Percentiles rank a stretch among this genome's conserved stretches.
These are phyloP conservation scores for Alviniconcha strummeri DNA, from an alignment of 2,888 invertebrate species.

Conservation along the genomic window DNA sequence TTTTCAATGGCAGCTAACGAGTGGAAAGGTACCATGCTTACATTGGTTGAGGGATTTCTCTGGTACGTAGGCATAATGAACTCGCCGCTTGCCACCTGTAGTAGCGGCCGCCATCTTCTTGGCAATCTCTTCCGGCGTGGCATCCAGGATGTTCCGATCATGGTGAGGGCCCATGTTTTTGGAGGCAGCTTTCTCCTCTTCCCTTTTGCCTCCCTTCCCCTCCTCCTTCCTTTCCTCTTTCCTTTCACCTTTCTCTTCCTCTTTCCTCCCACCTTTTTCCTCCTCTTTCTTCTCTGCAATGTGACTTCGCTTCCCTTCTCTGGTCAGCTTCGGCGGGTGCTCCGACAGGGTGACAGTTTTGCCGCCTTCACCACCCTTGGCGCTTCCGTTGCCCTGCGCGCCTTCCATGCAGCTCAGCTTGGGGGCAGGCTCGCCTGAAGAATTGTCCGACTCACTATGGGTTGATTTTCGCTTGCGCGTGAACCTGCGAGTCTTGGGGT, in stretches of 20 bases:
- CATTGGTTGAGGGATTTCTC: conserved; percentile 42
- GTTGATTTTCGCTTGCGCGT: conserved; percentile 40
- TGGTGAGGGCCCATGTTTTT: conserved; percentile 21
- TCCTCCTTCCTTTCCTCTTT: conserved; percentile 27
- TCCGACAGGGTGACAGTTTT: conserved; percentile 12
- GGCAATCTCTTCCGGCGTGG: conserved; percentile 30
- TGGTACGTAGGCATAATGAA: conserved; percentile 42
- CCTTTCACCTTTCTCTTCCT: conserved; percentile 16
- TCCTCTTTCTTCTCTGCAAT: conserved; percentile 15
- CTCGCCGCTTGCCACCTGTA: conserved; percentile 31
- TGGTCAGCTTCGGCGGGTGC: conserved; percentile 20
- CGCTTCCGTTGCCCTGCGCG: conserved; percentile 9
- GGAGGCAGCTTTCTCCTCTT: conserved; percentile 25
- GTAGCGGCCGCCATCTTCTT: conserved; percentile 31
- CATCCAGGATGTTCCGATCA: conserved; percentile 34
- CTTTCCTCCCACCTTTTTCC: conserved; percentile 29
- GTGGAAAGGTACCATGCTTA: conserved; percentile 24
- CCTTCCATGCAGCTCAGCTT: conserved; percentile 34
- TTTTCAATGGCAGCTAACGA: no score
- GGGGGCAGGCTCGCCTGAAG: conserved; percentile 27
- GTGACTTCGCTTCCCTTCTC: conserved; percentile 15
- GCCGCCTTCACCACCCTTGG: not conserved
- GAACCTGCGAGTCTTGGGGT: conserved; percentile 27
- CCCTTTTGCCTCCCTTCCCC: conserved; percentile 24
- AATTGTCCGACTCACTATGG: conserved; percentile 39